Evolutionary conservation across 1,140 invertebrate species (phyloP), one percentile per base, ranked within the genome.

Genomic region (Archegozetes longisetosus): DNA sequence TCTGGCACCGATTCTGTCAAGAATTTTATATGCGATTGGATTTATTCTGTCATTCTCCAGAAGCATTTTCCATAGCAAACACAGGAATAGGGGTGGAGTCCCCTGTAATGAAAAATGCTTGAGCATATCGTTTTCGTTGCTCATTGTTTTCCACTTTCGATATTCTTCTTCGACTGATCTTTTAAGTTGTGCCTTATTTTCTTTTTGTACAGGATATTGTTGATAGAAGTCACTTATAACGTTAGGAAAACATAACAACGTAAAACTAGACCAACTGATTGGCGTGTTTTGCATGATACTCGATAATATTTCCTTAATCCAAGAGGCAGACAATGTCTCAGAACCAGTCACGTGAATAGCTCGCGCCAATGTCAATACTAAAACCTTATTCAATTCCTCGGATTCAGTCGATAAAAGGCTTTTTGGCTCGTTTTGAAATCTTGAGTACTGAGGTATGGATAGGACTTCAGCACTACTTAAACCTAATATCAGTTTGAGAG

Each of bases 111-210:
- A 88, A 70, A 96, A 97, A 71, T 96, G 91, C 2, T 88, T 81
- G 64, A 96, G 90, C 14, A 94, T 90, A 69, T 96, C 91, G 69
- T 88, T 90, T 70, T 96, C 92, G 72, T 92, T 94, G 24, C 82
- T 90, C 68, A 67, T 66, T 72, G 74, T 90, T 48, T 86, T 85
- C 90, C 91, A 96, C 70, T 93, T 95, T 49, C 88, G 77, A 67
- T 92, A 95, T 68, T 96, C 92, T 67, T 93, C 88, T 67, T 94
- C 88, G 0, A 93, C 87, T 1, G 85, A 85, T 73, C 88, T 63
- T 62, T 52, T 63, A 2, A 69, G 49, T 51, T 69, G 63, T 6
- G 53, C 53, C 60, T 66, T 66, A 25, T 65, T 66, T 60, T 61
- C 60, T 49, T 64, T 64, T 1, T 55, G 27, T 1, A 25, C 53